A percentile compares a stretch with the other conserved stretches of the same genome.
These are phyloP conservation scores for Apostichopus japonicus DNA, from an alignment of 35 echinoderm and acorn worm genomes.

Conservation along the genomic window DNA sequence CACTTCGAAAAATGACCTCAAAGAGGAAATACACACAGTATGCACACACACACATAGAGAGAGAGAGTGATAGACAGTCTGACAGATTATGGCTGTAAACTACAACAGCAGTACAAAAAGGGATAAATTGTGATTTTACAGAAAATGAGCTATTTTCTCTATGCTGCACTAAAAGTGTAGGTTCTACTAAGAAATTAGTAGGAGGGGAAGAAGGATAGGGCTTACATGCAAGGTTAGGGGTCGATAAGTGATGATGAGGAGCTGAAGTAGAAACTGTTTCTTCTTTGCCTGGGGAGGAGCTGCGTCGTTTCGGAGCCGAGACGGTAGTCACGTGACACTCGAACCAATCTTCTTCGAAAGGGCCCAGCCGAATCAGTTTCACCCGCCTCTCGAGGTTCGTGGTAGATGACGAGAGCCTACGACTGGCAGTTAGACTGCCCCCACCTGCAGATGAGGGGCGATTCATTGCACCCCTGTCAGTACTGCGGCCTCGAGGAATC, in stretches of 20 bases:
- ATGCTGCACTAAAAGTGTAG: constrained; percentile 3
- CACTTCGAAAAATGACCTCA: no score
- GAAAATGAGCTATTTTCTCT: not conserved
- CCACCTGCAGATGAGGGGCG: constrained; percentile 35
- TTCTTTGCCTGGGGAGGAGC: constrained; percentile 60
- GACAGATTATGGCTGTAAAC: not conserved
- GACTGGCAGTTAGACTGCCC: constrained; percentile 27
- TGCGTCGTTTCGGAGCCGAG: constrained; percentile 9
- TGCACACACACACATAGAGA: not conserved
- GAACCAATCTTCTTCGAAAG: constrained; percentile 52
- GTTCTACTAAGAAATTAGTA: constrained; percentile 54
- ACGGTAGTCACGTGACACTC: constrained; percentile 43
- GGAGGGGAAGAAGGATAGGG: constrained; percentile 49
- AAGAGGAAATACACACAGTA: not conserved
- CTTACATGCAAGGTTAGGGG: constrained; percentile 69
- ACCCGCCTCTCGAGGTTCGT: constrained; percentile 48
- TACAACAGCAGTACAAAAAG: not conserved
- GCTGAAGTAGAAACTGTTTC: not conserved
- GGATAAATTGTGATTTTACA: not conserved
- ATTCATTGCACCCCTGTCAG: not conserved
- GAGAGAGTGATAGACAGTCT: not conserved
- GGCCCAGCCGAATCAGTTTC: constrained; percentile 50
- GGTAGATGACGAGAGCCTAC: constrained; percentile 25
- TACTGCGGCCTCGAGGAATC: constrained; percentile 42
- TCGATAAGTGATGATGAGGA: constrained; percentile 52